Evolutionary conservation across 2,888 invertebrate species (phyloP).

Genomic region (Himalopsyche tibetana): DNA sequence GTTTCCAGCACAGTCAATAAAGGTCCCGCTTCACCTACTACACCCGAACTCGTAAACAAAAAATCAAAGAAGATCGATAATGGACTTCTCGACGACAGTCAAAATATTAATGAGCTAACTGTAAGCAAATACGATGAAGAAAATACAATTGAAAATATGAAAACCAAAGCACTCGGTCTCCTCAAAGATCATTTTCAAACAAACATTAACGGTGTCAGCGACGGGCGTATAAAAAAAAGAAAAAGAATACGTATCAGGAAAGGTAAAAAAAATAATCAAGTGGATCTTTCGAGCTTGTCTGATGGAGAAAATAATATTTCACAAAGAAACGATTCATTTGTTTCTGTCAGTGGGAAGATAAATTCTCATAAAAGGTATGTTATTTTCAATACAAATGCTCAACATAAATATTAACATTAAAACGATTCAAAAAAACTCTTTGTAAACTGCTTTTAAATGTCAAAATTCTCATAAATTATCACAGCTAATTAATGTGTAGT

Average conservation of each 20-base stretch:
- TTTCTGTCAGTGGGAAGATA: constrained; percentile 57
- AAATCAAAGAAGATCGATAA: constrained; percentile 54
- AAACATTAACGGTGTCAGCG: constrained; percentile 61
- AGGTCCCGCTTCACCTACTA: neutral
- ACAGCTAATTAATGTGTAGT: no score
- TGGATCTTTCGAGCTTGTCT: constrained; percentile 57
- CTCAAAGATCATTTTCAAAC: constrained; percentile 60
- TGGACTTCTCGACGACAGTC: constrained; percentile 54
- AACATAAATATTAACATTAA: neutral
- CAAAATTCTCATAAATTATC: no score
- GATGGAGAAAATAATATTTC: constrained; percentile 60
- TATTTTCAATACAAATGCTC: neutral
- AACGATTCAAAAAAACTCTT: no score
- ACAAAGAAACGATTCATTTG: constrained; percentile 51
- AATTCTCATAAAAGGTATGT: constrained; percentile 59
- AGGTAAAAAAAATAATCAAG: constrained; percentile 61
- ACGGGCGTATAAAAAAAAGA: constrained; percentile 63
- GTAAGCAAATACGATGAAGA: constrained; percentile 53
- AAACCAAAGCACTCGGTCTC: constrained; percentile 59
- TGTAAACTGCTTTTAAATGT: no score
- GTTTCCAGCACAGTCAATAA: neutral
- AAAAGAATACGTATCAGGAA: constrained; percentile 63
- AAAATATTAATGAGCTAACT: constrained; percentile 62
- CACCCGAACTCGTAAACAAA: constrained; percentile 48
- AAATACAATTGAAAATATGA: constrained; percentile 59